Percentiles rank a stretch among this genome's conserved stretches.
Conservation (phyloP, 1,140 invertebrate species). For the Drosophila obscura region DNA sequence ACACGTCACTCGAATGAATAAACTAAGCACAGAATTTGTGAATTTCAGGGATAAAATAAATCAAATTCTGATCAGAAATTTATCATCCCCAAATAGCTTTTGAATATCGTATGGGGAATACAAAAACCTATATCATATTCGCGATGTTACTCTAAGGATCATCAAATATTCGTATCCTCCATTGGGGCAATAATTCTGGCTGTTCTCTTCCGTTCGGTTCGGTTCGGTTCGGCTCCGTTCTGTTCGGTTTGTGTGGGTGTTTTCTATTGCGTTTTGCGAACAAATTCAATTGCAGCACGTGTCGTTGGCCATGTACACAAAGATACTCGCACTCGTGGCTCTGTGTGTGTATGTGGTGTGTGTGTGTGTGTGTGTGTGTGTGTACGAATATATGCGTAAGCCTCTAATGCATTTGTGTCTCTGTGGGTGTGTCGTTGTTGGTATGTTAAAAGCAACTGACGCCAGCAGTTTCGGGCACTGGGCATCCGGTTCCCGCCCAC, state of each 20-base stretch:
- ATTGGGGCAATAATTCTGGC: constrained; percentile 13
- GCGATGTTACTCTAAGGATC: constrained; percentile 17
- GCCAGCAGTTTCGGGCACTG: constrained; percentile 67
- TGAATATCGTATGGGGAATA: too few species aligned
- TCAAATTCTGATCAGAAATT: too few species aligned
- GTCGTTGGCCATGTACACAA: constrained; percentile 69
- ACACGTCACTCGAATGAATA: too few species aligned
- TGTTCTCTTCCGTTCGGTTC: constrained; percentile 18
- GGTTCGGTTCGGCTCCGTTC: constrained; percentile 7
- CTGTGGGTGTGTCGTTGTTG: constrained; percentile 19
- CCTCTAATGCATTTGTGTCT: constrained; percentile 15
- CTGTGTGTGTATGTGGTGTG: constrained; percentile 13
- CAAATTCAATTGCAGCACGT: constrained; percentile 80
- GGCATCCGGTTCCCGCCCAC: constrained; percentile 40
- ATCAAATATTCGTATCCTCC: constrained; percentile 29
- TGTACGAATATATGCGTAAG: constrained; percentile 31
- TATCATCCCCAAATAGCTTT: too few species aligned
- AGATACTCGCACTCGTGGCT: constrained; percentile 18
- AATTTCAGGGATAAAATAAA: too few species aligned
- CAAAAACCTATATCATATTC: not conserved
- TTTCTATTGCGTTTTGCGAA: constrained; percentile 79
- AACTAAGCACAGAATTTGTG: too few species aligned
- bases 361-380: constrained; percentile 13
- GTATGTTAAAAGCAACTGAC: constrained; percentile 77
- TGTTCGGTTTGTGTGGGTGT: constrained; percentile 58